Evolutionary conservation across 1,140 invertebrate genomes (phyloP).

Genomic region (Nebria ingens): DNA sequence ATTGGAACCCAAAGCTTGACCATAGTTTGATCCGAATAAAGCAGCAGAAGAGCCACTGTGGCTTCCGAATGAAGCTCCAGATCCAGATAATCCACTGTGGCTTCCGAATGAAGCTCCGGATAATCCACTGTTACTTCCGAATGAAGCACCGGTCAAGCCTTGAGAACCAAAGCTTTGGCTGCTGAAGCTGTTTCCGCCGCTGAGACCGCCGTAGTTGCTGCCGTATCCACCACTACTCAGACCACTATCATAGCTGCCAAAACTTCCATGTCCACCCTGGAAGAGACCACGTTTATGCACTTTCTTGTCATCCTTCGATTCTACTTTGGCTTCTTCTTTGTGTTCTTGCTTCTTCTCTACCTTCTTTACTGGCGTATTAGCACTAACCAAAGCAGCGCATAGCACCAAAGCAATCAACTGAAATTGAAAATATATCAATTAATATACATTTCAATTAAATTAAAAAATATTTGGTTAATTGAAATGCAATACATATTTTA

Average conservation of each 20-base stretch:
- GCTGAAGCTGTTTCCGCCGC: not conserved
- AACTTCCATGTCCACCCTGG: slow-evolving; percentile 13
- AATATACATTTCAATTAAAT: too few species aligned
- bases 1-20: not conserved
- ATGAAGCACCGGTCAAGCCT: not conserved
- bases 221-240: not conserved
- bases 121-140: slow-evolving; percentile 7
- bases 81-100: not conserved
- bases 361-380: not conserved
- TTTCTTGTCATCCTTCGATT: slow-evolving; percentile 10
- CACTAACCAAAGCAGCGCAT: not conserved
- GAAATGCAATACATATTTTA: too few species aligned
- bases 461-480: too few species aligned
- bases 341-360: not conserved
- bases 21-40: not conserved
- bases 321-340: too few species aligned
- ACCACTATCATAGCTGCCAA: not conserved
- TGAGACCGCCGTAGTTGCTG: not conserved
- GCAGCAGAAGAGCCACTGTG: not conserved
- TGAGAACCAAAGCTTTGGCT: not conserved
- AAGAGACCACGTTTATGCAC: slow-evolving; percentile 18
- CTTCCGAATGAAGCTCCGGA: slow-evolving; percentile 2
- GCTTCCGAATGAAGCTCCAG: slow-evolving; percentile 1
- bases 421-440: too few species aligned
- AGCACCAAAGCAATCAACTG: not conserved